Percentiles rank a stretch among this genome's conserved stretches.
phyloP scores from a whole-genome alignment of 1,140 invertebrate genomes.

The Drosophila busckii region DNA sequence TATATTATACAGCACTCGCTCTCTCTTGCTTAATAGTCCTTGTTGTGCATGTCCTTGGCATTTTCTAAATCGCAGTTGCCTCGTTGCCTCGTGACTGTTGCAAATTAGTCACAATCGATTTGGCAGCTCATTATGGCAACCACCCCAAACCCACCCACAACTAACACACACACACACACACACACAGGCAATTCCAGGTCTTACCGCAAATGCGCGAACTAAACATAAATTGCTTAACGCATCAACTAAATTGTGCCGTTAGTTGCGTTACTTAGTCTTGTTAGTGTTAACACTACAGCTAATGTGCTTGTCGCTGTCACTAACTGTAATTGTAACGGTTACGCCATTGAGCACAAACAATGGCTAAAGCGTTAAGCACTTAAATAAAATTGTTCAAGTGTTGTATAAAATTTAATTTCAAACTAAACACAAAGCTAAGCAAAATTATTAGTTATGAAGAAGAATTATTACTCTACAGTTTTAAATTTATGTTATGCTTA shows the following conservation, averaged over 20 bases:
- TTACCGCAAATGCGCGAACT: conserved; percentile 42
- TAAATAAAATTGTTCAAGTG: too few relatives aligned
- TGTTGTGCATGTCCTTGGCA: conserved; percentile 21
- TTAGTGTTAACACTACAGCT: conserved; percentile 1
- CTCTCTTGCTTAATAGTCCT: conserved; percentile 28
- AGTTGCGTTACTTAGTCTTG: not conserved
- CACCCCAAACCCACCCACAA: conserved; percentile 54
- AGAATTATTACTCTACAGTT: too few relatives aligned
- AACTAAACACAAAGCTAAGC: too few relatives aligned
- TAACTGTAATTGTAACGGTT: conserved; percentile 39
- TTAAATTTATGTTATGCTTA: too few relatives aligned
- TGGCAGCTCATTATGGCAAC: conserved; percentile 61
- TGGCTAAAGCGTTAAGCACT: too few relatives aligned
- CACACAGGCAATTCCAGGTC: conserved; percentile 42
- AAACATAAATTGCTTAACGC: conserved; percentile 61
- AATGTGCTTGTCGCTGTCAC: conserved; percentile 28
- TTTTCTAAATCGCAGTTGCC: conserved; percentile 45
- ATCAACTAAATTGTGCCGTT: conserved; percentile 54
- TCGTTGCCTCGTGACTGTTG: conserved; percentile 49
- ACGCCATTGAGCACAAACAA: too few relatives aligned
- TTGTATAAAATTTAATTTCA: too few relatives aligned
- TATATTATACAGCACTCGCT: conserved; percentile 13
- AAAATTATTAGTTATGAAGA: too few relatives aligned
- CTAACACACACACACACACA: conserved; percentile 27
- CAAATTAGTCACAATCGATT: conserved; percentile 75